A percentile compares a stretch with the other conserved stretches of the same genome.
Conservation (phyloP, 2,888 invertebrate species). For the Eupithecia exiguata region DNA sequence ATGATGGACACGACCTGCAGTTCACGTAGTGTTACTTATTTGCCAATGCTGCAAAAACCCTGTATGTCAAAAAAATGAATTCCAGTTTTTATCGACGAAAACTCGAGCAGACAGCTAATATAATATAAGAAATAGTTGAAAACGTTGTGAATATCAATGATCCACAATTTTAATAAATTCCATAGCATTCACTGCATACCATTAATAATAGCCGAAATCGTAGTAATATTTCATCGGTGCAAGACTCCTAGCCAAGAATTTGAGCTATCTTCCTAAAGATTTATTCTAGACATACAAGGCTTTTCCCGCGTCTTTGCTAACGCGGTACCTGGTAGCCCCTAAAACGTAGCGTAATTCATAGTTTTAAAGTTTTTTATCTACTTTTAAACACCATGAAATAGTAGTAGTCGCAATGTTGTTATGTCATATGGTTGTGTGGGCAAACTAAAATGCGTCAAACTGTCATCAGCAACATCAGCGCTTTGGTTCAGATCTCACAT, state of each 20-base stretch:
- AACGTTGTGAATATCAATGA: slow-evolving; percentile 1
- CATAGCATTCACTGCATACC: slow-evolving; percentile 7
- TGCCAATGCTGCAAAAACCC: too few species aligned
- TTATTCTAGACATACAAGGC: not conserved
- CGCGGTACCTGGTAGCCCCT: not conserved
- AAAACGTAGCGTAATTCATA: not conserved
- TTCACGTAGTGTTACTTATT: too few species aligned
- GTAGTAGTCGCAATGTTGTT: too few species aligned
- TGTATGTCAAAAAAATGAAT: not conserved
- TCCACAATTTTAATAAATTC: slow-evolving; percentile 6
- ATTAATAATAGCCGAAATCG: slow-evolving; percentile 19
- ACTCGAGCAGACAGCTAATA: not conserved
- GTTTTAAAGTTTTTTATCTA: too few species aligned
- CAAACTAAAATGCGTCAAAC: too few species aligned
- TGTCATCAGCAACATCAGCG: too few species aligned
- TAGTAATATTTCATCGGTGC: slow-evolving; percentile 19
- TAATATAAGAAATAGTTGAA: not conserved
- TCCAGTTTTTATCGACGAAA: not conserved
- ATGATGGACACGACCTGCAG: too few species aligned
- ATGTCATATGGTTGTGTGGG: too few species aligned
- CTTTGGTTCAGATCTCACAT: too few species aligned
- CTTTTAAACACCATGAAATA: too few species aligned
- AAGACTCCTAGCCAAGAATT: slow-evolving; percentile 22
- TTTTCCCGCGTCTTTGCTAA: not conserved
- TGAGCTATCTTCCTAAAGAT: slow-evolving; percentile 10